These are phyloP conservation scores for Rhinichthys klamathensis DNA, from an alignment of 2,113 vertebrate genomes.

Conservation along the genomic window DNA sequence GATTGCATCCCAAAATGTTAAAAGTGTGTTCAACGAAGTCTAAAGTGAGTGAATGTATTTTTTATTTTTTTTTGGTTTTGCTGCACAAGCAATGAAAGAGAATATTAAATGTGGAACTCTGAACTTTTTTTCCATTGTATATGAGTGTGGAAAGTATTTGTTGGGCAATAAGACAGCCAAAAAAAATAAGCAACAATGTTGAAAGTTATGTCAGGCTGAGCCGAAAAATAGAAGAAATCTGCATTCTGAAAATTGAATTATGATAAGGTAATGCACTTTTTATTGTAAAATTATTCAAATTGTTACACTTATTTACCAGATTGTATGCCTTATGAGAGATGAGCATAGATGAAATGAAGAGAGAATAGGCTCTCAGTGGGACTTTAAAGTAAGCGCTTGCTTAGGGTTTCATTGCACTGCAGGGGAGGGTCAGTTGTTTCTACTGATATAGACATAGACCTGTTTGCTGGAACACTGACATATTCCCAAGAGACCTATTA, in stretches of 20 bases:
- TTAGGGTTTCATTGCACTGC: constrained; percentile 25
- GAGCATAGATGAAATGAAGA: not conserved
- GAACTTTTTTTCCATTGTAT: not conserved
- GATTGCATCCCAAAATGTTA: not conserved
- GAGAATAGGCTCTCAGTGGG: not conserved
- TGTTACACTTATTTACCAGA: not conserved
- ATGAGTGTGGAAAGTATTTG: not conserved
- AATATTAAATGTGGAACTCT: constrained; percentile 5
- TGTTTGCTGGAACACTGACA: constrained; percentile 34
- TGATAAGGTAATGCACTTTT: not conserved
- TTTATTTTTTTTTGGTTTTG: not conserved
- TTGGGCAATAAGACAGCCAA: not conserved
- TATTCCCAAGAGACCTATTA: constrained; percentile 12
- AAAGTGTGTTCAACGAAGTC: not conserved
- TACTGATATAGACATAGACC: constrained; percentile 25
- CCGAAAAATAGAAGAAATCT: not conserved
- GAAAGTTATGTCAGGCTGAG: not conserved
- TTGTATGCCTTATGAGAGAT: not conserved
- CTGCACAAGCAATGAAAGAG: not conserved
- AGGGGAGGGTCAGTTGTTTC: constrained; percentile 39
- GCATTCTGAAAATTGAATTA: not conserved
- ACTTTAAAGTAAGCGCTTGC: constrained; percentile 13
- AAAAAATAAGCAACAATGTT: not conserved
- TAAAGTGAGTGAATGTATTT: not conserved
- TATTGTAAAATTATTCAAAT: not conserved